Conservation (phyloP, 1,140 invertebrate species). For the Cataglyphis hispanica region DNA sequence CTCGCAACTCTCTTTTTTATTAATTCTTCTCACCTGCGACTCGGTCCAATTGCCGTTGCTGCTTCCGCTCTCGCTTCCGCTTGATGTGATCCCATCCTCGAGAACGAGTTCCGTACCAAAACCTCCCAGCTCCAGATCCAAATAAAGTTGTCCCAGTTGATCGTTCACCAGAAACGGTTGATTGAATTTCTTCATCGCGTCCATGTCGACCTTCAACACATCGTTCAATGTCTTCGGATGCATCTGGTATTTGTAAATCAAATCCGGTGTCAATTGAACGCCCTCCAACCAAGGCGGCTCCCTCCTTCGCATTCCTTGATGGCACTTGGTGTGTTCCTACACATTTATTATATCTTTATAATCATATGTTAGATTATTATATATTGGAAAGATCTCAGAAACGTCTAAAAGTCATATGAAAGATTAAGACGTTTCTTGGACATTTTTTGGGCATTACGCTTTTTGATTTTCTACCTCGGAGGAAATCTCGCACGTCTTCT, state of each 20-base stretch:
- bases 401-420: not conserved
- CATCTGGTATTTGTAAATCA: constrained; percentile 91
- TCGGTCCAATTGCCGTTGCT: constrained; percentile 85
- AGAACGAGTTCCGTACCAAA: constrained; percentile 87
- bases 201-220: constrained; percentile 88
- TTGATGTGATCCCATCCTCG: constrained; percentile 89
- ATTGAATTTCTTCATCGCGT: constrained; percentile 87
- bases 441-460: not conserved
- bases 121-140: constrained; percentile 90
- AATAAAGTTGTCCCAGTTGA: constrained; percentile 90
- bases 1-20: not conserved
- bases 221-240: constrained; percentile 88
- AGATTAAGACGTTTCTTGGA: not conserved
- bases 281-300: constrained; percentile 90
- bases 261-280: constrained; percentile 89
- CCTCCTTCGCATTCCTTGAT: constrained; percentile 75
- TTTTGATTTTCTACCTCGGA: constrained; percentile 47
- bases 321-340: constrained; percentile 55
- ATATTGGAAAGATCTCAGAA: not conserved
- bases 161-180: constrained; percentile 91
- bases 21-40: constrained; percentile 69
- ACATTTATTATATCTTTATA: constrained; percentile 14
- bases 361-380: too few species aligned
- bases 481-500: constrained; percentile 48
- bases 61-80: constrained; percentile 88